Conservation (phyloP, 2,888 invertebrate genomes). For the Balanococcus diminutus region DNA sequence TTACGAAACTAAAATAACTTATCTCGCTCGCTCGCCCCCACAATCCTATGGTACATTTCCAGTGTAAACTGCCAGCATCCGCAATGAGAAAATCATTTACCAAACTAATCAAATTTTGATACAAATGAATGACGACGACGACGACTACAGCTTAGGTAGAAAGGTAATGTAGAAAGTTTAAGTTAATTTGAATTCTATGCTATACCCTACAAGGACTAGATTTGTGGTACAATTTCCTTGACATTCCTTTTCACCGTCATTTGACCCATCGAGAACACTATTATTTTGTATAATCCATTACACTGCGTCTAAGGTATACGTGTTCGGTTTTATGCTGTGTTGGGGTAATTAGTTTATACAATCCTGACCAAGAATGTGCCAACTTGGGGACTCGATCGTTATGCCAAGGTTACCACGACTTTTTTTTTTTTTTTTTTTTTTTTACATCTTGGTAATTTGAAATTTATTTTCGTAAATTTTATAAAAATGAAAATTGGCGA, state of each 20-base stretch:
- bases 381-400: not conserved
- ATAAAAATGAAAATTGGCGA: too few relatives aligned
- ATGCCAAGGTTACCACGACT: too few relatives aligned
- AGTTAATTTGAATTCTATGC: conserved; percentile 42
- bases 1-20: conserved; percentile 2
- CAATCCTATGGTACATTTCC: not conserved
- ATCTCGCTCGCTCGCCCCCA: not conserved
- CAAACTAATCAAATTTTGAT: conserved; percentile 40
- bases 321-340: too few relatives aligned
- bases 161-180: not conserved
- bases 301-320: not conserved
- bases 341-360: not conserved
- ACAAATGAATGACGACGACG: conserved; percentile 30
- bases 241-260: conserved; percentile 12
- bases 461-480: too few relatives aligned
- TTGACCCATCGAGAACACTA: not conserved
- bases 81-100: conserved; percentile 30
- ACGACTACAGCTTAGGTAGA: not conserved
- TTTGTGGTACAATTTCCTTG: not conserved
- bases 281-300: not conserved
- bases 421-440: too few relatives aligned
- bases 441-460: too few relatives aligned
- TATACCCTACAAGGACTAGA: not conserved
- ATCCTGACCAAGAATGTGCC: not conserved
- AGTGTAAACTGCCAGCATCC: not conserved